Evolutionary conservation across 2,888 invertebrate genomes (phyloP).

Genomic region (Villa cingulata): DNA sequence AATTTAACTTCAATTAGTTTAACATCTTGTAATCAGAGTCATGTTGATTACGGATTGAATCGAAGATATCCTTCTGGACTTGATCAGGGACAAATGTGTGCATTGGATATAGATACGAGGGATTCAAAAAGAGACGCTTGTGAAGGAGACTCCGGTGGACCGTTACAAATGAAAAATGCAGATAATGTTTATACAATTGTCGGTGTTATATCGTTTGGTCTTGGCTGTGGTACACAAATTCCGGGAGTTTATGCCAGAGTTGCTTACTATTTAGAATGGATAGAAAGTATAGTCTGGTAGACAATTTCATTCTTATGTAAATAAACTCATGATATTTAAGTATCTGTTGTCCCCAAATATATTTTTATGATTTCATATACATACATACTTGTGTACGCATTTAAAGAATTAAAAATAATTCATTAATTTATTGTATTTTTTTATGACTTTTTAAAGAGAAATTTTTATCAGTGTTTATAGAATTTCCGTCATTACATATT

Average conservation of each 20-base stretch:
- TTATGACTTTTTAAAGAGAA: too few species aligned
- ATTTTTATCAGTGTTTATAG: too few species aligned
- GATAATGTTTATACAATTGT: constrained; percentile 20
- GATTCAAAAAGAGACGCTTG: constrained; percentile 23
- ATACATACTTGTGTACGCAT: too few species aligned
- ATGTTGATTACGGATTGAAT: constrained; percentile 6
- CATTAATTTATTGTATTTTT: too few species aligned
- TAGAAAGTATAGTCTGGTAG: constrained; percentile 29
- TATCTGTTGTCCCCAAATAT: too few species aligned
- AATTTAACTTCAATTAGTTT: constrained; percentile 16
- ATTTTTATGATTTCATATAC: too few species aligned
- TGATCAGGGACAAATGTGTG: constrained; percentile 17
- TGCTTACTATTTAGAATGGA: constrained; percentile 27
- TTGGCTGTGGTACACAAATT: constrained; percentile 24
- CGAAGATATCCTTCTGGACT: constrained; percentile 11
- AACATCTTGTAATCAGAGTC: constrained; percentile 12
- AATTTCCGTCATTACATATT: too few species aligned
- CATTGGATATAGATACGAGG: constrained; percentile 15
- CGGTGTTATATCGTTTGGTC: constrained; percentile 28
- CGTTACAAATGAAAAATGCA: constrained; percentile 21
- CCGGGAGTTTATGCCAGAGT: constrained; percentile 31
- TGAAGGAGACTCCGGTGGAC: constrained; percentile 30
- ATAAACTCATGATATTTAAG: too few species aligned
- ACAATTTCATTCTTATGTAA: too few species aligned
- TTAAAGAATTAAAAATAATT: too few species aligned